Base-by-base conservation (phyloP, 2,888 invertebrate genomes). In the Pristionchus maxplancki region DNA sequence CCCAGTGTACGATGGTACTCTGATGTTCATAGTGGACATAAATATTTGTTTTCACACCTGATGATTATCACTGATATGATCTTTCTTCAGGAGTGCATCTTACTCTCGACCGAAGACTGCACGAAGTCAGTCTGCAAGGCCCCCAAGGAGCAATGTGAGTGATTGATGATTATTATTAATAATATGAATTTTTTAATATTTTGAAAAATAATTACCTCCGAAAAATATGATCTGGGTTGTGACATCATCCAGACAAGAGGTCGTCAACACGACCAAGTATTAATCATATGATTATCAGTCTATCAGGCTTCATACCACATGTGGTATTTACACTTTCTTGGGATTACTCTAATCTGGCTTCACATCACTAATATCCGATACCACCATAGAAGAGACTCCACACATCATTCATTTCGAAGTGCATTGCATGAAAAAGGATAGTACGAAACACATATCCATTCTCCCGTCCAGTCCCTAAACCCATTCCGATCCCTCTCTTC, bases 121-220 rank as follows among this genome's bases (percentile, higher is more conserved):
- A 28, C 62, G 85, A 9, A 85, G 85, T 64, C 85, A 28, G 24
- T 85, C 85, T 20, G 85, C 85, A 4, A 24, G 85, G 6, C 85
- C 85, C 2, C 85, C 85, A 0, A 40, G 85, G n/a, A 85, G 85
- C 48, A 85, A 85, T 85, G 85, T 85, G 17, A 85, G 85, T 44
- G 15, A 71, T 71, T 71, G n/a, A 24, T 58, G n/a, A 58, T 20
- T 58, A 6, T 2, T 9, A 20, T 58, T n/a, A 5, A 58, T 9
- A 58, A 58, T 58, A 11, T 48, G 48, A 48, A 48, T 6, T 48
- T 9, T 9, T 48, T 48, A 53, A 53, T 53, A 20, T 15, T 53
- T 53, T 53, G 17, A 53, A 53, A 53, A 53, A 53, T 13, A 15
- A 17, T n/a, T 53, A 17, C 53, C 13, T 53, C n/a, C n/a, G n/a